These are phyloP conservation scores for Tetragnatha montana DNA, from an alignment of 2,888 invertebrate genomes.

Conservation along the genomic window DNA sequence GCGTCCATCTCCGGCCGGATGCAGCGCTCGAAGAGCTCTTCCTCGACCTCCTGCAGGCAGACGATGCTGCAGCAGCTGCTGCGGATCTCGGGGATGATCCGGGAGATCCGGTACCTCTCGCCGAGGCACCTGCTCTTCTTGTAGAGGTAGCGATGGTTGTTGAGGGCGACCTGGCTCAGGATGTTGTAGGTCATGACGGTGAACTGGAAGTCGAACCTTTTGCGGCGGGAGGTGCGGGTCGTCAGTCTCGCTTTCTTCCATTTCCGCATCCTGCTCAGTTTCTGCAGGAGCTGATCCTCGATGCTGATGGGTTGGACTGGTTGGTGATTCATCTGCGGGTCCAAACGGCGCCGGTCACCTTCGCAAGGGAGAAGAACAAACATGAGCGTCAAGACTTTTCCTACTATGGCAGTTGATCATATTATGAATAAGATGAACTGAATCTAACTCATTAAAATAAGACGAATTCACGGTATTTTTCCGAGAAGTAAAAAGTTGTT, in stretches of 20 bases:
- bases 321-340: conserved; percentile 34
- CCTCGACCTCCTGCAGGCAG: conserved; percentile 93
- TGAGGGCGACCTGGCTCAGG: conserved; percentile 87
- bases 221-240: neutral
- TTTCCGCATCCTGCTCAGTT: conserved; percentile 7
- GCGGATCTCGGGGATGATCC: conserved; percentile 80
- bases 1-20: conserved; percentile 31
- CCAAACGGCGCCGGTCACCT: too few relatives aligned
- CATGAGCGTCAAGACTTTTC: too few relatives aligned
- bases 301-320: conserved; percentile 20
- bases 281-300: conserved; percentile 34
- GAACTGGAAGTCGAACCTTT: conserved; percentile 77
- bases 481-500: too few relatives aligned
- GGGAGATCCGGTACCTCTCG: conserved; percentile 83
- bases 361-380: too few relatives aligned
- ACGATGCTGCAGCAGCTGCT: conserved; percentile 82
- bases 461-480: too few relatives aligned
- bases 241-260: conserved; percentile 34
- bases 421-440: too few relatives aligned
- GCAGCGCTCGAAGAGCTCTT: conserved; percentile 80
- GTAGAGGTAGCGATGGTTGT: conserved; percentile 85
- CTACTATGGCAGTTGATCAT: too few relatives aligned
- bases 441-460: too few relatives aligned
- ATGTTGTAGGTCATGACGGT: conserved; percentile 91
- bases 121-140: conserved; percentile 80